Evolutionary conservation across 2,888 invertebrate genomes (phyloP), one percentile per base, ranked within the genome.

Genomic region (Nineta flava): DNA sequence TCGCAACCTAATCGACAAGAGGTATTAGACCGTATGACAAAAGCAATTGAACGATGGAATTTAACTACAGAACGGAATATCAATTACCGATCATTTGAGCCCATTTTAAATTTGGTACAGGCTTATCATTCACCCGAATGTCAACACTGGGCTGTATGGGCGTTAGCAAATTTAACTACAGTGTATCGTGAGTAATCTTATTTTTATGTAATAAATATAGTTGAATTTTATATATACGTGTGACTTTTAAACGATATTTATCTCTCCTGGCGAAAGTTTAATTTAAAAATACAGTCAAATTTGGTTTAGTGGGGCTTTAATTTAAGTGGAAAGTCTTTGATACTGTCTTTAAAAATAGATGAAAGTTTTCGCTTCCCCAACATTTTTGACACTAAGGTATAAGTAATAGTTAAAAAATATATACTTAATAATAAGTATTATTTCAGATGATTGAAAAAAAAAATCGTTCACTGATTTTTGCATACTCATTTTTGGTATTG

Each of bases 101-200:
- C 97, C 1, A 93, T 97, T 53, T 72, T 97, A 19, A 77, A 86
- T 54, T 71, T 97, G 53, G 76, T 94, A 44, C 75, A 79, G 53
- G 81, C 85, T 49, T 80, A 83, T 58, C 87, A 92, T 62, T 92
- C 93, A 1, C 87, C 90, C 1, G 83, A 88, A 64, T 93, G 92
- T 65, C 93, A 93, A 65, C 85, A 91, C 64, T 96, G 96, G 96
- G 94, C 95, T 2, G 85, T 87, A 7, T 97, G 96, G 96, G 96
- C 96, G 0, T 73, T 97, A 52, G 94, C 95, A 46, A 97, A 97
- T 70, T 77, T 97, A 53, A 97, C 96, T 46, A 83, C 78, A 52
- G 88, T 93, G 26, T 91, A 92, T 65, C 87, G 91, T 87, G 68
- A 82, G 87, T 83, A 57, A 51, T 35, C 40, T n/a, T n/a, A n/a